Base-by-base conservation (phyloP, 2,888 invertebrate genomes). In the Tenthredo amoena region DNA sequence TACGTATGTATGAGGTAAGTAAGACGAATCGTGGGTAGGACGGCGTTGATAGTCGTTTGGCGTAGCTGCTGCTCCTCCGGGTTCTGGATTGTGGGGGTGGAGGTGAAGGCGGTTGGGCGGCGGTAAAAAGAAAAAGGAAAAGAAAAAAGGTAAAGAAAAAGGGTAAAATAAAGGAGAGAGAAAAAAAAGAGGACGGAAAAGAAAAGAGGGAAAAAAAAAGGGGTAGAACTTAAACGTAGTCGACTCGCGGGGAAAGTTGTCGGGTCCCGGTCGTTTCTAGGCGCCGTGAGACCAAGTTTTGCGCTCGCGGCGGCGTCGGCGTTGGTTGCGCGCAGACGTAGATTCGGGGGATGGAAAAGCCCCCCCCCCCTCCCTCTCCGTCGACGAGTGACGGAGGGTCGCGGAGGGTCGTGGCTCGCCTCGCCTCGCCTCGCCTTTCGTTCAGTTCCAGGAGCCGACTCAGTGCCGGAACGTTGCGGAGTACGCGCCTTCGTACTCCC, bases 181-280 rank as follows among this genome's bases (percentile, higher is more conserved):
- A 18, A 15, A 50, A 31, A 76, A 26, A 31, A 6, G 10, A 72
- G 34, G 71, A 40, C 6, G 1, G 5, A 50, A 50, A 76, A 50
- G 34, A 26, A 40, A 21, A 21, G 21, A 21, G 4, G 6, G 18
- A 7, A 18, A 55, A 31, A 77, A 50, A 7, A 31, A 77, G 43
- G 77, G 77, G 77, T 47, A 77, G 55, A 77, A 62, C 81, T 81
- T 81, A 62, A 81, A 81, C 81, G 81, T 62, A 47, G 77, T 77
- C 81, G 81, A 58, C 37, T 81, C 81, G 81, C 81, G 81, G 81
- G 58, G 58, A 81, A 81, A 81, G 81, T 81, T 81, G 81, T 81
- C 62, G 81, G 37, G 50, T 37, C 55, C 58, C 55, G 79, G 79
- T 79, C 58, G 79, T 58, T 76, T 37, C 58, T 58, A 81, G 81